Percentiles rank a stretch among this genome's conserved stretches.
Evolutionary conservation across 2,113 vertebrate species (phyloP).

Genomic region (Machaerirhynchus nigripectus): DNA sequence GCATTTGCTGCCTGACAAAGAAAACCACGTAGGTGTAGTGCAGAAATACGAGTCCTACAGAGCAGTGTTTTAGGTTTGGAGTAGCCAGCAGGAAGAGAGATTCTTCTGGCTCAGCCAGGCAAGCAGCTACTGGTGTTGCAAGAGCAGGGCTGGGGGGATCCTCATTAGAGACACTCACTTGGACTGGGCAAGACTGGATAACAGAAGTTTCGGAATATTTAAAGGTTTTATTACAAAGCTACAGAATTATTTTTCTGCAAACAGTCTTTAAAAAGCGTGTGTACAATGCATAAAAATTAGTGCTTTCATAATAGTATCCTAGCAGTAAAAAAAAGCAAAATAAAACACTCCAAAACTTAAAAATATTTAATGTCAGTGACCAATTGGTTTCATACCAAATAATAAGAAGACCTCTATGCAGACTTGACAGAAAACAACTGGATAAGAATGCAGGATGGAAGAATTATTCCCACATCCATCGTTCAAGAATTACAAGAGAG

Average conservation of each 20-base stretch:
- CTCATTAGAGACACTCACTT: accelerated
- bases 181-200: not conserved
- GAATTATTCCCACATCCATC: not conserved
- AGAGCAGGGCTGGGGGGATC: not conserved
- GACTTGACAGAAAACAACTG: not conserved
- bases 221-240: not conserved
- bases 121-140: not conserved
- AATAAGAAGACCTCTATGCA: not conserved
- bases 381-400: not conserved
- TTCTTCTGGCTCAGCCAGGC: not conserved
- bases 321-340: not conserved
- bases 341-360: not conserved
- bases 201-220: not conserved
- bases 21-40: not conserved
- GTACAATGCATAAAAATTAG: accelerated
- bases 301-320: not conserved
- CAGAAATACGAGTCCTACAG: not conserved
- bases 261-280: accelerated
- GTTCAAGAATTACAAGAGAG: not conserved
- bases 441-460: not conserved
- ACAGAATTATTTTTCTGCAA: not conserved
- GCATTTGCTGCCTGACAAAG: not conserved
- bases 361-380: not conserved
- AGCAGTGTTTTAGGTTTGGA: not conserved
- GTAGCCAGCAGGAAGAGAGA: not conserved